Conservation (phyloP, 2,797 vertebrate genomes). For the Rhadinocentrus ornatus region DNA sequence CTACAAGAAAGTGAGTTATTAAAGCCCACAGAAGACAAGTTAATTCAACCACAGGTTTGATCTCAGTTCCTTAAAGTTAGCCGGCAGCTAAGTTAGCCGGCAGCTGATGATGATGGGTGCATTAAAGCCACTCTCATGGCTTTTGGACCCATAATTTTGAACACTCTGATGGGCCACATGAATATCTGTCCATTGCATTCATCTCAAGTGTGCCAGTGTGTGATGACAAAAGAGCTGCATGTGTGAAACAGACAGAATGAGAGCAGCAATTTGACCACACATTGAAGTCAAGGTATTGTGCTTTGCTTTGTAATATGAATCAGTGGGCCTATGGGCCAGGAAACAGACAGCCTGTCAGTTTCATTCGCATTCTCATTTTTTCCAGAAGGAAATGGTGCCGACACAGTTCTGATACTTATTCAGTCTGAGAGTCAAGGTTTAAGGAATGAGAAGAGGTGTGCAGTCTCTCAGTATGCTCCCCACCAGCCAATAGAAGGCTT, state of each 20-base stretch:
- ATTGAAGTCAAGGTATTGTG: constrained; percentile 64
- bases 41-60: constrained; percentile 53
- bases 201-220: constrained; percentile 39
- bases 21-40: constrained; percentile 51
- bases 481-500: constrained; percentile 58
- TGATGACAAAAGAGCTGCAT: constrained; percentile 52
- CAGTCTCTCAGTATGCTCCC: constrained; percentile 46
- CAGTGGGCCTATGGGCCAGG: constrained; percentile 57
- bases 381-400: constrained; percentile 75
- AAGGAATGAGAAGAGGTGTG: constrained; percentile 59
- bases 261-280: constrained; percentile 59
- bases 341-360: constrained; percentile 71
- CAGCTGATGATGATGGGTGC: constrained; percentile 38
- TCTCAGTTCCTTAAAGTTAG: constrained; percentile 53
- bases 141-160: constrained; percentile 27
- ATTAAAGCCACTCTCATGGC: constrained; percentile 35
- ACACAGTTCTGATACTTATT: constrained; percentile 61
- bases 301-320: constrained; percentile 70
- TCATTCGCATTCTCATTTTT: constrained; percentile 70
- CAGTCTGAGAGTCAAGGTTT: constrained; percentile 49
- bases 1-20: constrained; percentile 60
- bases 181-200: constrained; percentile 43
- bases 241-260: constrained; percentile 66
- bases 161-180: constrained; percentile 26
- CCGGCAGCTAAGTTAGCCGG: constrained; percentile 36